phyloP scores from a whole-genome alignment of 2,113 vertebrate genomes.

The Neolamprologus devosi region DNA sequence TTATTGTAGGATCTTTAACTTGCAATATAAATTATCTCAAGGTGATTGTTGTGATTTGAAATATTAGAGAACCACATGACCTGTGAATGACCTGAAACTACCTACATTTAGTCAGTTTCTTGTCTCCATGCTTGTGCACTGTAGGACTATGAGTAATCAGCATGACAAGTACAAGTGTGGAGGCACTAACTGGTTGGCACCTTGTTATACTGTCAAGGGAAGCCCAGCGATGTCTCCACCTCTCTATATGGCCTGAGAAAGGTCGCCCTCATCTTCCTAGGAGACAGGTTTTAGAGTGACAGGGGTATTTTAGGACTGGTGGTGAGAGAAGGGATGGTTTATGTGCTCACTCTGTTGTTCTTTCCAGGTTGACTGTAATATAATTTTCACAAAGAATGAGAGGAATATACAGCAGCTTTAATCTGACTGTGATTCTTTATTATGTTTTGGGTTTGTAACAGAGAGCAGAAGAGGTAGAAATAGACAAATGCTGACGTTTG shows the following conservation, averaged over 20 bases:
- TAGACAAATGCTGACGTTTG: not conserved
- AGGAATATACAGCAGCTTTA: not conserved
- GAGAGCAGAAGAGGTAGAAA: not conserved
- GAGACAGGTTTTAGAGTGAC: conserved; percentile 6
- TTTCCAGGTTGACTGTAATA: not conserved
- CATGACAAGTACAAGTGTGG: conserved; percentile 23
- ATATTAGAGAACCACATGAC: not conserved
- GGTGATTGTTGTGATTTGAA: not conserved
- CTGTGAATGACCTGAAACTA: not conserved
- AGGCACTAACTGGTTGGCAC: conserved; percentile 20
- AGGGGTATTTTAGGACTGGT: conserved; percentile 14
- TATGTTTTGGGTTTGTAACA: not conserved
- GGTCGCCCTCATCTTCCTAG: conserved; percentile 12
- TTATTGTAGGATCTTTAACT: not conserved
- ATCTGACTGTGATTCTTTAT: not conserved
- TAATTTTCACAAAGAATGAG: not conserved
- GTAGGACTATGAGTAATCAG: conserved; percentile 20
- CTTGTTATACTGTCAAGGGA: conserved; percentile 25
- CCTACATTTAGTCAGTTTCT: not conserved
- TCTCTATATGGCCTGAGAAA: not conserved
- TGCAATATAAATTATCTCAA: not conserved
- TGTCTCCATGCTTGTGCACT: not conserved
- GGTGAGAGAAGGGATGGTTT: not conserved
- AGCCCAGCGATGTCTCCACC: conserved; percentile 13
- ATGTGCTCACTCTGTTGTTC: not conserved